Base-by-base conservation (phyloP, 2,888 invertebrate species). In the Heliconius cydno region DNA sequence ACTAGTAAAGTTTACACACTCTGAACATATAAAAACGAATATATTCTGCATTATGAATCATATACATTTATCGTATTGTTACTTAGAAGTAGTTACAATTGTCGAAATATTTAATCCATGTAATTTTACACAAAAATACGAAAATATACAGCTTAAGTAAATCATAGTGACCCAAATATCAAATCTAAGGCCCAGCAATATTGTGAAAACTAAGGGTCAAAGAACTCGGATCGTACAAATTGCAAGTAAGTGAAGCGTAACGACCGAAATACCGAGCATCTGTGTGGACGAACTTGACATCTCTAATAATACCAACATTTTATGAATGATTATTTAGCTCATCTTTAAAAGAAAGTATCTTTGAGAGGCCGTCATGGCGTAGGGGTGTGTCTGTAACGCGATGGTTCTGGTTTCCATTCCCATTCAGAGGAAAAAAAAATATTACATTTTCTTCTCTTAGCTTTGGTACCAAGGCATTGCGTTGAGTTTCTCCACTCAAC, bases 151-250 rank as follows among this genome's bases (percentile, higher is more conserved):
- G n/a, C 9, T 74, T 63, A 34, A 67, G 15, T 34, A 73, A 63
- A 63, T 57, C 25, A 25, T 41, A 60, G 41, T 80, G 78, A 78
- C 78, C 81, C 73, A 79, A 75, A 71, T 78, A 68, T 77, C 79
- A 70, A 63, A 68, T 46, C 71, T 57, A 66, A 28, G 30, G 60
- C 25, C 52, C 52, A 74, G 63, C 79, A 74, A 66, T 52, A 60
- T 79, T 79, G 78, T 80, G 81, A 81, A 79, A 82, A 79, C 41
- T 72, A 79, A 76, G 78, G 79, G 81, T 82, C 78, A 76, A 78
- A 70, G 78, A 68, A 76, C 81, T 81, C 65, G 66, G 65, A 41
- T 75, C 78, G 79, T 73, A 66, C 78, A 76, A 81, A 82, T 82
- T 79, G 79, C 82, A 71, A 82, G 60, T 76, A 77, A 78, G 76